Conservation (phyloP, 2,113 vertebrate species). For the Nothocercus julius region DNA sequence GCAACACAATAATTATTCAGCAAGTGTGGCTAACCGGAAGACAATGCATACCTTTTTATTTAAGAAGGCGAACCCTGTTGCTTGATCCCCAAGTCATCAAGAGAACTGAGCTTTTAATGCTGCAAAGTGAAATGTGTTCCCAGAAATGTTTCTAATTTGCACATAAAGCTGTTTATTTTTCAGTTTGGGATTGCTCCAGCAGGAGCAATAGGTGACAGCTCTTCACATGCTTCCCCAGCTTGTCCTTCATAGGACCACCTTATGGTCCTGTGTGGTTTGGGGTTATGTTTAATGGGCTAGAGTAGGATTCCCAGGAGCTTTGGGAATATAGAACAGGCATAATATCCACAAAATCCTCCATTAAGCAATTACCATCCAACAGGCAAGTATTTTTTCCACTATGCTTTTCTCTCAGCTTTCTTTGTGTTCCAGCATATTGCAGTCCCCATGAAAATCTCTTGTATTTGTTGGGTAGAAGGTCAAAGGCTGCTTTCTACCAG, state of each 20-base stretch:
- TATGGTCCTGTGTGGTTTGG: not conserved
- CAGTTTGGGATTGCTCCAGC: not conserved
- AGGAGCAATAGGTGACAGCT: not conserved
- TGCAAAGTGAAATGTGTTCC: not conserved
- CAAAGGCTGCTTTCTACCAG: not conserved
- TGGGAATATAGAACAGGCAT: not conserved
- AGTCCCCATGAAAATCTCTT: not conserved
- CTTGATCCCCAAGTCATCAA: slow-evolving; percentile 4
- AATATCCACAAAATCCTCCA: not conserved
- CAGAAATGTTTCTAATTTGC: not conserved
- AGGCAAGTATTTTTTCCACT: not conserved
- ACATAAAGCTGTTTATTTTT: not conserved
- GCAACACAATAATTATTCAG: not conserved
- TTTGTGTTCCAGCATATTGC: not conserved
- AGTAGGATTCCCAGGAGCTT: not conserved
- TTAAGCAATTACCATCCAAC: not conserved
- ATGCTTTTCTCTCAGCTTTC: not conserved
- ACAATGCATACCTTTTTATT: not conserved
- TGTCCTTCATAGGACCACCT: not conserved
- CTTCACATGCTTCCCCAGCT: not conserved
- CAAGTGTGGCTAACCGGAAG: not conserved
- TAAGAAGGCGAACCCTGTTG: not conserved
- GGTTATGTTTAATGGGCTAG: not conserved
- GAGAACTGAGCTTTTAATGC: slow-evolving; percentile 1
- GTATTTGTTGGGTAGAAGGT: not conserved